Evolutionary conservation across 1,140 invertebrate genomes (phyloP).

Genomic region (Lordiphosa clarofinis): DNA sequence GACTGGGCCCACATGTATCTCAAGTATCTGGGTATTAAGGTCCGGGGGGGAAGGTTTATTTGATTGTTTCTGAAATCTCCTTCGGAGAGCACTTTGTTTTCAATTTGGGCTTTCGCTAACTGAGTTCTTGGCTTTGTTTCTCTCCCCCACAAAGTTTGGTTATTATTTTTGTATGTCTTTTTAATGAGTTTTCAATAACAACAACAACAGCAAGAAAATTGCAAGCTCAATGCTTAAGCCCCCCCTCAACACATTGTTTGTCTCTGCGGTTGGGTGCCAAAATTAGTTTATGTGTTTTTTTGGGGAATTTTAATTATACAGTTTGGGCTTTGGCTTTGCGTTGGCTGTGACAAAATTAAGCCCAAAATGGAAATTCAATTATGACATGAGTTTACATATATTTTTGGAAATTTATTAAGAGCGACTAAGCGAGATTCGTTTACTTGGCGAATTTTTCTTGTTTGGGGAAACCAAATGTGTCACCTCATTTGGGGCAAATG

Average conservation of each 20-base stretch:
- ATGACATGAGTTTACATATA: conserved; percentile 60
- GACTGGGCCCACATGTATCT: no score
- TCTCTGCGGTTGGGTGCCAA: conserved; percentile 31
- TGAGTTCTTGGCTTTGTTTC: conserved; percentile 1
- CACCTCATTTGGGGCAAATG: conserved; percentile 2
- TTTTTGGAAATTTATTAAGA: conserved; percentile 40
- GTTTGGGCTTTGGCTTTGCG: conserved; percentile 1
- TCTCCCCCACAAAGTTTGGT: neutral
- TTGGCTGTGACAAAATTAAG: conserved; percentile 22
- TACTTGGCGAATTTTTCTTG: conserved; percentile 24
- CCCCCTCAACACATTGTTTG: conserved; percentile 1
- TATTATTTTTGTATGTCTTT: conserved; percentile 47
- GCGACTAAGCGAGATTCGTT: conserved; percentile 26
- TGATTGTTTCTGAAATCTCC: no score
- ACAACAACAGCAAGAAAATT: neutral
- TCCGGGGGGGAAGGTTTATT: no score
- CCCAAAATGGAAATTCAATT: conserved; percentile 66
- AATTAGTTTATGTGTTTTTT: conserved; percentile 40
- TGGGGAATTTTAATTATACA: conserved; percentile 41
- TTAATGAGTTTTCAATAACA: conserved; percentile 69
- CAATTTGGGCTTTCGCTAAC: neutral
- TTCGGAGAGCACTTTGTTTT: no score
- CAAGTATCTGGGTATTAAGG: no score
- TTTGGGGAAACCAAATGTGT: neutral
- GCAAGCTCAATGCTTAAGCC: conserved; percentile 43